phyloP scores from a whole-genome alignment of 2,888 invertebrate genomes.

The Helicoverpa assulta region DNA sequence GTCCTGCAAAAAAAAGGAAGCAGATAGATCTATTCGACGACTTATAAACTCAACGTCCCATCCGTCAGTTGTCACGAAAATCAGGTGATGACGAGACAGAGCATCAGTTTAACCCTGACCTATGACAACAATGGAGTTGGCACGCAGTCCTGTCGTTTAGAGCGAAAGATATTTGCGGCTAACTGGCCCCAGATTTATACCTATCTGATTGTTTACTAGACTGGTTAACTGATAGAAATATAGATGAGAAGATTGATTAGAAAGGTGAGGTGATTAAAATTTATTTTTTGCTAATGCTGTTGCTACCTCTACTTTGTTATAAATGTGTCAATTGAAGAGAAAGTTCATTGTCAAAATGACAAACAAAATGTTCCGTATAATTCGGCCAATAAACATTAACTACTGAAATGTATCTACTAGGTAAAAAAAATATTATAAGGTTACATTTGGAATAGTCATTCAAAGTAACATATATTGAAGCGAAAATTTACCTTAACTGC shows the following conservation, averaged over 20 bases:
- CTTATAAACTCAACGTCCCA: background rate
- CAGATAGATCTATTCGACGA: too few relatives aligned
- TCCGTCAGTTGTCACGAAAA: constrained; percentile 41
- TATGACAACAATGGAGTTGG: constrained; percentile 80
- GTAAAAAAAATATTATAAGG: too few relatives aligned
- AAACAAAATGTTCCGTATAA: too few relatives aligned
- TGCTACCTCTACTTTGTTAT: background rate
- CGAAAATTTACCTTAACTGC: too few relatives aligned
- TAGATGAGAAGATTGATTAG: background rate
- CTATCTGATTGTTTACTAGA: constrained; percentile 61
- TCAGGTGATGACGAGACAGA: constrained; percentile 42
- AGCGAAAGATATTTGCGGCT: constrained; percentile 71
- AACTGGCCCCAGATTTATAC: constrained; percentile 59
- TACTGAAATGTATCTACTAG: too few relatives aligned
- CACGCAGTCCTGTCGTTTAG: constrained; percentile 71
- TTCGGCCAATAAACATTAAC: too few relatives aligned
- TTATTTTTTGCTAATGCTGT: background rate
- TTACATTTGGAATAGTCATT: too few relatives aligned
- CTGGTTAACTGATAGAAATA: constrained; percentile 17
- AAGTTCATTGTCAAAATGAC: background rate
- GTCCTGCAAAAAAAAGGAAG: too few relatives aligned
- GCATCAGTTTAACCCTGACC: constrained; percentile 70
- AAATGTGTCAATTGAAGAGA: background rate
- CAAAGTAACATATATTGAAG: too few relatives aligned
- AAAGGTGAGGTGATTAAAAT: background rate